These are phyloP conservation scores for Nibea albiflora DNA, from an alignment of 2,113 vertebrate genomes.

Conservation along the genomic window DNA sequence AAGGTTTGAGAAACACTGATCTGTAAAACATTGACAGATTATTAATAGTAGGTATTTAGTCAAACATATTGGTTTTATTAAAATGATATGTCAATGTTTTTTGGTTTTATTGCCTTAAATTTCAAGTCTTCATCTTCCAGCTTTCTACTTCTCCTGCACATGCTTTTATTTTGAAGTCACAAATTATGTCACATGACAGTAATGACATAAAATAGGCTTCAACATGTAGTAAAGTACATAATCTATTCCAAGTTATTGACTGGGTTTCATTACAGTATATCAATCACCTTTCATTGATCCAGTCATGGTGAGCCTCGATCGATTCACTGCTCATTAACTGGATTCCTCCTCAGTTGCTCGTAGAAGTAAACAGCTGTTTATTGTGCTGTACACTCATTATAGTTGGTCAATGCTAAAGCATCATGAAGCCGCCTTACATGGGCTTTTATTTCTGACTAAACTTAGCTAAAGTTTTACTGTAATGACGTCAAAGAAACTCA, in stretches of 20 bases:
- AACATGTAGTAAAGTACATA: not conserved
- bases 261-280: not conserved
- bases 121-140: not conserved
- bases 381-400: not conserved
- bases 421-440: not conserved
- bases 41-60: not conserved
- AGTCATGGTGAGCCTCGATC: constrained; percentile 25
- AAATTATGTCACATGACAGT: too few relatives aligned
- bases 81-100: not conserved
- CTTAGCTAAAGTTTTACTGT: not conserved
- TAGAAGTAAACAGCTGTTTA: not conserved
- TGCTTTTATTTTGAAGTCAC: constrained; percentile 5
- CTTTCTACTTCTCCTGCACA: not conserved
- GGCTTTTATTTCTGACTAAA: constrained; percentile 1
- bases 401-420: not conserved
- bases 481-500: constrained; percentile 14
- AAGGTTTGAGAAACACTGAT: not conserved
- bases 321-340: constrained; percentile 29
- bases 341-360: not conserved
- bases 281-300: constrained; percentile 31
- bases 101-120: not conserved
- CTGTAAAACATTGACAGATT: not conserved
- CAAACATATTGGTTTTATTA: not conserved
- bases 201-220: not conserved
- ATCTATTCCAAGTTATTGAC: not conserved